Conservation (phyloP, 2,113 vertebrate genomes). For the Stictonetta naevosa region DNA sequence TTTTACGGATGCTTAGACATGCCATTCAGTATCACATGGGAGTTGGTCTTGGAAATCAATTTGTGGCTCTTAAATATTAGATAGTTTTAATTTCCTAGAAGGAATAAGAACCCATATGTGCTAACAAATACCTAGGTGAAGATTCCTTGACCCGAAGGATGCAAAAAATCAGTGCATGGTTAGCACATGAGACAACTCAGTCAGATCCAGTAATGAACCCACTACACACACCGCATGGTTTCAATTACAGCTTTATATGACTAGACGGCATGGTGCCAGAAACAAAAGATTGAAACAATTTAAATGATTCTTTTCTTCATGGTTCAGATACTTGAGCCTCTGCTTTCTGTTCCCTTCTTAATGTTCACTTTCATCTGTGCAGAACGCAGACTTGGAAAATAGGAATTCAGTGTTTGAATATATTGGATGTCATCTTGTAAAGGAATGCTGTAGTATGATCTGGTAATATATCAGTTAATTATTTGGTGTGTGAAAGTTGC, state of each 20-base stretch:
- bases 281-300: slow-evolving; percentile 59
- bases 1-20: slow-evolving; percentile 27
- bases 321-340: slow-evolving; percentile 60
- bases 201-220: slow-evolving; percentile 66
- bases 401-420: slow-evolving; percentile 60
- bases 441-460: slow-evolving; percentile 3
- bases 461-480: slow-evolving; percentile 4
- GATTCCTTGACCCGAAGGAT: slow-evolving; percentile 60
- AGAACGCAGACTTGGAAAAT: slow-evolving; percentile 50
- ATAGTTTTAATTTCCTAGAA: slow-evolving; percentile 44
- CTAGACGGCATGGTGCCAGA: slow-evolving; percentile 74
- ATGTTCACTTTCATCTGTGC: slow-evolving; percentile 65
- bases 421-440: slow-evolving; percentile 42
- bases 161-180: slow-evolving; percentile 53
- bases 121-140: slow-evolving; percentile 46
- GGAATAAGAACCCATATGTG: background rate
- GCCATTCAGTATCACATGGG: background rate
- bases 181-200: slow-evolving; percentile 48
- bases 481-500: slow-evolving; percentile 13
- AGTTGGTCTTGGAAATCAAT: slow-evolving; percentile 8
- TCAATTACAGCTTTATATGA: slow-evolving; percentile 76
- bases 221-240: slow-evolving; percentile 67
- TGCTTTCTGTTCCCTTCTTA: slow-evolving; percentile 57
- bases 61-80: slow-evolving; percentile 37
- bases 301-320: slow-evolving; percentile 66